Evolutionary conservation across 53 echinoderm and acorn worm genomes (phyloP), one percentile per base, ranked within the genome.

Genomic region (Apostichopus leukothele): DNA sequence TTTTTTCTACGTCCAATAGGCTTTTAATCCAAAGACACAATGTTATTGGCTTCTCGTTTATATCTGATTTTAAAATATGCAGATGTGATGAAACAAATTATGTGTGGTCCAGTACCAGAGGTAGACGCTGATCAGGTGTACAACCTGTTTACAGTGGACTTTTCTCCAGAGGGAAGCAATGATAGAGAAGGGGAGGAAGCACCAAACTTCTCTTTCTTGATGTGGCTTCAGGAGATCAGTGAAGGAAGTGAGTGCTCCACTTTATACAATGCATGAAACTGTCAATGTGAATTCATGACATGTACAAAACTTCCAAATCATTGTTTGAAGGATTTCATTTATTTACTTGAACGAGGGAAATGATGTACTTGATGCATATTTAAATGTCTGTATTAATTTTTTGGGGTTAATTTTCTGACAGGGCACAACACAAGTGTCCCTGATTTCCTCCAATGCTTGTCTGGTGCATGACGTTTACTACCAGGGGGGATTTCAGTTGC

Each of bases 101-200:
- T 74, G 74, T 74, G 74, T 74, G 74, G 74, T 16, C 74, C 74
- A 21, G 74, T 74, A 16, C 74, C 74, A 74, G 23, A 19, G 74
- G 7, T 13, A 6, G 14, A 74, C 5, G 74, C 74, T 0, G 5
- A 74, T 13, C 74, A 74, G 9, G 74, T 74, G 0, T 74, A 74
- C 14, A 23, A 19, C 19, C 19, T 74, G 1, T 74, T 74, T 74
- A 13, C 74, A 23, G 74, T 74, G 7, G 74, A 19, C 9, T 74
- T 21, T 23, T 74, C 74, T 74, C 74, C 74, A 74, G 74, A 74
- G 14, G 74, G 74, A 9, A 74, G 74, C 74, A 74, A 74, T 1
- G 74, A 74, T 4, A 74, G 74, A 74, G 23, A 74, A 1, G 74
- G 74, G 23, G 74, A 74, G 23, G 74, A 74, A 23, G 74, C 19